These are phyloP conservation scores for Leptinotarsa lineolata DNA, from an alignment of 1,140 invertebrate genomes.

Conservation along the genomic window DNA sequence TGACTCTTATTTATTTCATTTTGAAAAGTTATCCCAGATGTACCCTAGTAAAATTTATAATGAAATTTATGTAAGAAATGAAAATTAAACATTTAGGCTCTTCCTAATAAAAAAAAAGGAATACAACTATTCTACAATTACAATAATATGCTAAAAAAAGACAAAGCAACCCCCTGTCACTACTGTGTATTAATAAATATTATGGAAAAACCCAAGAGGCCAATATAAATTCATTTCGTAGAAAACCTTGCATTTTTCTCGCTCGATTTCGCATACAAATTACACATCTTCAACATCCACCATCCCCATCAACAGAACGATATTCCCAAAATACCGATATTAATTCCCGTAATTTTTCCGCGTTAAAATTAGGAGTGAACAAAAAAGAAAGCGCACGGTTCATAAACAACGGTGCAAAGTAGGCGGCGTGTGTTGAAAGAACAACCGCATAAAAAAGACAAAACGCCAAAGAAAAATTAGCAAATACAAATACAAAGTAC, in stretches of 20 bases:
- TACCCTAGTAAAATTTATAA: too few relatives aligned
- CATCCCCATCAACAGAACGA: not conserved
- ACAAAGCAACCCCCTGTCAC: too few relatives aligned
- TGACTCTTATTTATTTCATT: too few relatives aligned
- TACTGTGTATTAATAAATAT: too few relatives aligned
- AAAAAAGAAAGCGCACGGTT: not conserved
- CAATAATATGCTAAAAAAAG: too few relatives aligned
- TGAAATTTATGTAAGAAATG: too few relatives aligned
- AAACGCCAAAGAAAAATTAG: conserved; percentile 46
- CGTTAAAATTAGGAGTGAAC: conserved; percentile 3
- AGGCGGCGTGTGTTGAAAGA: conserved; percentile 19
- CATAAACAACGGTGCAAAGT: conserved; percentile 17
- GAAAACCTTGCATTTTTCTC: conserved; percentile 1
- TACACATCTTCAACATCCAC: not conserved
- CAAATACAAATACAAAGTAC: conserved; percentile 49
- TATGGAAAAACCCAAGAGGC: too few relatives aligned
- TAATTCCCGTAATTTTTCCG: conserved; percentile 17
- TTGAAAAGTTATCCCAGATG: too few relatives aligned
- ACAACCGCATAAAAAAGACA: conserved; percentile 29
- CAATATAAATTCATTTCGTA: not conserved
- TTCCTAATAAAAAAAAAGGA: too few relatives aligned
- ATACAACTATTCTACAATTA: too few relatives aligned
- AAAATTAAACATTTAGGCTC: too few relatives aligned
- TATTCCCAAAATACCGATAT: conserved; percentile 23
- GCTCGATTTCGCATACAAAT: not conserved